These are phyloP conservation scores for Botia kubotai DNA, from an alignment of 2,797 vertebrate species.

Conservation along the genomic window DNA sequence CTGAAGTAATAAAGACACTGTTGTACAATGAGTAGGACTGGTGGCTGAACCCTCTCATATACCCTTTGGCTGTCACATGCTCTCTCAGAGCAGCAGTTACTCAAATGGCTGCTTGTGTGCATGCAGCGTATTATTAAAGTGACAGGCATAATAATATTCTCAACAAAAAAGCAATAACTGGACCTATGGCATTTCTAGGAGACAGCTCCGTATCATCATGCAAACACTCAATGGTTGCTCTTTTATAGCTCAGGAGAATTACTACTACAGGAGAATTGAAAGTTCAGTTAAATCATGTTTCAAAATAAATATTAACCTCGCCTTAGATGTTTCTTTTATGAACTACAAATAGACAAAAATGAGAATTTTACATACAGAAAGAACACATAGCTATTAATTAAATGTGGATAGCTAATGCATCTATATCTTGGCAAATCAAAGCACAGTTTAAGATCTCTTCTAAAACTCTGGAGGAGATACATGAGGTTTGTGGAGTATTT, in stretches of 20 bases:
- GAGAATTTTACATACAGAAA: background rate
- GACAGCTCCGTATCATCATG: background rate
- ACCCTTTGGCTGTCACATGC: constrained; percentile 19
- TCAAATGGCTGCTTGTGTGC: background rate
- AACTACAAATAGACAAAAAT: background rate
- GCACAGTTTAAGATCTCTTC: background rate
- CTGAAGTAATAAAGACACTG: constrained; percentile 44
- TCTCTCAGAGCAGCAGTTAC: background rate
- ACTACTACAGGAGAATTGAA: no score
- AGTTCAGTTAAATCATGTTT: background rate
- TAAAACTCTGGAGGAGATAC: no score
- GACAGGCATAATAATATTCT: background rate
- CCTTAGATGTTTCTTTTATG: background rate
- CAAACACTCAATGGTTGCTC: background rate
- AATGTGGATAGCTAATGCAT: background rate
- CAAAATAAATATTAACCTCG: background rate
- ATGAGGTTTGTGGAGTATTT: no score
- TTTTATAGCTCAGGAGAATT: background rate
- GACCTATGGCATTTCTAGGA: background rate
- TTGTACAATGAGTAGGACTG: constrained; percentile 23
- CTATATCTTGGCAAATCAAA: no score
- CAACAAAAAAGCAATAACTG: background rate
- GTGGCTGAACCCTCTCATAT: constrained; percentile 24
- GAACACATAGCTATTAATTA: background rate
- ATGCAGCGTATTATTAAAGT: background rate